Percentiles rank a stretch among this genome's conserved stretches.
phyloP scores from a whole-genome alignment of 2,113 vertebrate genomes.

The Manacus vitellinus region DNA sequence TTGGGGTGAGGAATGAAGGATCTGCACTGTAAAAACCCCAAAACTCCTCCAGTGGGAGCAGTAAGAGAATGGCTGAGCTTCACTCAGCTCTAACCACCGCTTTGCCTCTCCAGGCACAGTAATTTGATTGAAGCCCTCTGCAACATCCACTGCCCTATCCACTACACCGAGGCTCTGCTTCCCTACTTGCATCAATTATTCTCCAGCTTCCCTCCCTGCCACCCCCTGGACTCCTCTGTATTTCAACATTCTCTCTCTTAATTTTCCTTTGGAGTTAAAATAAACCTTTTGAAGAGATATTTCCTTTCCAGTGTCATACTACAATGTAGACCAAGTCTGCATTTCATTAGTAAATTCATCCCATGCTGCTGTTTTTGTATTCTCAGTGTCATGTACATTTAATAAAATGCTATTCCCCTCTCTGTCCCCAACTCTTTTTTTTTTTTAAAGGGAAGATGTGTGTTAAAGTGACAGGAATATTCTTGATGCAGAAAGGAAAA shows the following conservation, averaged over 20 bases:
- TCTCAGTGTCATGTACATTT: conserved; percentile 40
- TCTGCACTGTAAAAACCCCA: background rate
- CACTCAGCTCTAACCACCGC: background rate
- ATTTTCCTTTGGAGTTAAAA: conserved; percentile 51
- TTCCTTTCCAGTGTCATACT: conserved; percentile 52
- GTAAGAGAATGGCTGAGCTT: background rate
- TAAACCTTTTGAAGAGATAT: conserved; percentile 58
- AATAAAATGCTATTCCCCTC: background rate
- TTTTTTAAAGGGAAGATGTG: background rate
- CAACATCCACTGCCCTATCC: background rate
- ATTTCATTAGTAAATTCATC: conserved; percentile 55
- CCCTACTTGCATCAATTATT: background rate
- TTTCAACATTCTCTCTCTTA: conserved; percentile 16
- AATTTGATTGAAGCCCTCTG: background rate
- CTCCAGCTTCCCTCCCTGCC: background rate
- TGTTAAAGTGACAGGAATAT: conserved; percentile 4
- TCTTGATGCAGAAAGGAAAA: background rate
- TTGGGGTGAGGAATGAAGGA: background rate
- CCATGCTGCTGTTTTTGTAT: conserved; percentile 46
- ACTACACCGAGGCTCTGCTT: background rate
- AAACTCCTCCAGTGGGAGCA: background rate
- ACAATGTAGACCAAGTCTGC: conserved; percentile 19
- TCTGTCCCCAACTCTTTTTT: background rate
- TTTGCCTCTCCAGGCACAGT: background rate
- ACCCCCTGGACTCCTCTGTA: background rate